Evolutionary conservation across 2,113 vertebrate genomes (phyloP).

Genomic region (Lamprologus sp.): DNA sequence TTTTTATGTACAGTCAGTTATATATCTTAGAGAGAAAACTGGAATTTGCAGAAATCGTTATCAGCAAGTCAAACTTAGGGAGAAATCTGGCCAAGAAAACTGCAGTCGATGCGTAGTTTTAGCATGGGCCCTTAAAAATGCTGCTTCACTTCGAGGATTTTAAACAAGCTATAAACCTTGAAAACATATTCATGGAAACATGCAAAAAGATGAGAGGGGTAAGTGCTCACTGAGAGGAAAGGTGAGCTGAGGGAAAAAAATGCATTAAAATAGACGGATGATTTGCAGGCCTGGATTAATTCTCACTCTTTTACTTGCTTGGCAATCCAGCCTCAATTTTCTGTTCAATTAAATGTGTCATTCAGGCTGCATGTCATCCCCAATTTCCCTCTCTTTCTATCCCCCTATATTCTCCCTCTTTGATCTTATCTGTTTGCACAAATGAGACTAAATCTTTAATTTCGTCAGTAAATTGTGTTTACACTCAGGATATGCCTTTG

Average conservation of each 20-base stretch:
- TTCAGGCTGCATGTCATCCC: slow-evolving; percentile 7
- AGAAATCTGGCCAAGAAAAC: background rate
- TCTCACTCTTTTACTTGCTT: background rate
- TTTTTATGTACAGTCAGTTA: background rate
- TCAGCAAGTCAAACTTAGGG: background rate
- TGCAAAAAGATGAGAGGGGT: background rate
- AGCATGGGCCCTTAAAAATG: background rate
- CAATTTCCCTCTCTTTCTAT: background rate
- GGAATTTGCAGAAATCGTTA: background rate
- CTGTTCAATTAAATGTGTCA: slow-evolving; percentile 44
- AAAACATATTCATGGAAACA: background rate
- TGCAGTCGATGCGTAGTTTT: background rate
- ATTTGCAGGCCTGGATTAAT: slow-evolving; percentile 12
- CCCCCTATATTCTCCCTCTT: background rate
- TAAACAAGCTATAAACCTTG: background rate
- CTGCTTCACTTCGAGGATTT: background rate
- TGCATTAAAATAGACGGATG: background rate
- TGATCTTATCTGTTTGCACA: slow-evolving; percentile 38
- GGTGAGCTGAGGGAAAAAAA: background rate
- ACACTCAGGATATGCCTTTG: background rate
- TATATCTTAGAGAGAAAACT: background rate
- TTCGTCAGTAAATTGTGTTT: slow-evolving; percentile 43
- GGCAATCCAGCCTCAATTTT: slow-evolving; percentile 33
- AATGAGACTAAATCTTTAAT: slow-evolving; percentile 37
- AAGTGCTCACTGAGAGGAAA: background rate